Conservation (phyloP, 2,888 invertebrate species). For the Zhengitettix transpicula region DNA sequence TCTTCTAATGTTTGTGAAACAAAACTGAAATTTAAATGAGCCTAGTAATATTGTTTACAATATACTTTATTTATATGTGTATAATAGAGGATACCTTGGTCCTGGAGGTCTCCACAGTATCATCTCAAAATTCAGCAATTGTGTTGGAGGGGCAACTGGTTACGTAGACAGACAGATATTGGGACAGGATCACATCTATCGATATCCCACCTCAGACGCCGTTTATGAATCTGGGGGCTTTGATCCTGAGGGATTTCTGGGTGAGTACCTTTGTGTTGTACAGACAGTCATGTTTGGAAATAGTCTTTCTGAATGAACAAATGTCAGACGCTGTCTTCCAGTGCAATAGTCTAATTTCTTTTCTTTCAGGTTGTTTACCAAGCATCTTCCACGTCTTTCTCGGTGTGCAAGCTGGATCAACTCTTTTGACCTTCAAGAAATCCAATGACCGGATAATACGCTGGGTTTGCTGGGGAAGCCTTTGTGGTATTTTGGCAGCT, state of each 20-base stretch:
- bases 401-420: conserved; percentile 68
- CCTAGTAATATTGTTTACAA: too few species aligned
- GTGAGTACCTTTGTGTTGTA: conserved; percentile 41
- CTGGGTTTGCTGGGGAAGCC: conserved; percentile 57
- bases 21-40: too few species aligned
- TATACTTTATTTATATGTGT: not conserved
- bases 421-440: conserved; percentile 39
- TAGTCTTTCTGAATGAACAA: too few species aligned
- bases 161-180: conserved; percentile 31
- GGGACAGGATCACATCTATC: conserved; percentile 29
- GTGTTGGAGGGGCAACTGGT: conserved; percentile 36
- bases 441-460: conserved; percentile 45
- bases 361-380: conserved; percentile 46
- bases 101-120: conserved; percentile 32
- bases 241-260: conserved; percentile 86
- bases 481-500: conserved; percentile 38
- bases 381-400: conserved; percentile 64
- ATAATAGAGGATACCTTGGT: conserved; percentile 33
- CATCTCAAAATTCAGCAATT: conserved; percentile 22
- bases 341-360: too few species aligned
- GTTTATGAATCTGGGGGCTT: conserved; percentile 54
- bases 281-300: too few species aligned
- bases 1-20: too few species aligned
- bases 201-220: conserved; percentile 25
- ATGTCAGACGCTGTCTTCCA: too few species aligned